Conservation (phyloP, 2,113 vertebrate species). For the Glaucomys volans region DNA sequence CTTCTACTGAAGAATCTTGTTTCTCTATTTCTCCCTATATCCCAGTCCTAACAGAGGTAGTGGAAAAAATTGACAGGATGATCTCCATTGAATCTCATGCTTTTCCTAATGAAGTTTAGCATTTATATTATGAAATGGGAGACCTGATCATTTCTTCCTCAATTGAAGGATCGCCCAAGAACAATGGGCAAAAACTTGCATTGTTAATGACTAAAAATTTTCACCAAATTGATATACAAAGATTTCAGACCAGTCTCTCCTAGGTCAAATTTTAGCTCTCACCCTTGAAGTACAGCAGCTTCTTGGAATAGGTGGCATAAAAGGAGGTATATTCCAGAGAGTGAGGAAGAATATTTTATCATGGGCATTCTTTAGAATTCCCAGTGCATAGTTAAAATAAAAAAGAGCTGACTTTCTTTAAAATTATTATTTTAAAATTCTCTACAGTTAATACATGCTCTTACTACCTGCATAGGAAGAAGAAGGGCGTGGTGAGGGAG, state of each 20-base stretch:
- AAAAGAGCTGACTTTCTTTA: background rate
- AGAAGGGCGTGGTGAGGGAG: accelerated
- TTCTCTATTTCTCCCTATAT: background rate
- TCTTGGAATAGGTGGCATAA: background rate
- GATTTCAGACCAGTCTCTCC: background rate
- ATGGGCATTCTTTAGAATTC: background rate
- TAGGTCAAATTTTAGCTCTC: background rate
- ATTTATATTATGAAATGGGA: background rate
- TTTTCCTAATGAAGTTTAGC: background rate
- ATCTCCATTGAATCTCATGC: background rate
- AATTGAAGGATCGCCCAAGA: background rate
- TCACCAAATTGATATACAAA: background rate
- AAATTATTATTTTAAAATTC: constrained; percentile 8
- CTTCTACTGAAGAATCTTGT: background rate
- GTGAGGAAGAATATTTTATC: background rate
- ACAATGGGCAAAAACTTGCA: background rate
- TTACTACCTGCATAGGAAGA: background rate
- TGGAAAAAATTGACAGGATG: background rate
- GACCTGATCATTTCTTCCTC: background rate
- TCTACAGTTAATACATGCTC: background rate
- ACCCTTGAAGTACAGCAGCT: background rate
- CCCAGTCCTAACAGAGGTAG: background rate
- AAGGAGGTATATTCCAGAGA: background rate
- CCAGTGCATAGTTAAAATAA: background rate
- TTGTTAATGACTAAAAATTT: background rate